phyloP scores from a whole-genome alignment of 2,888 invertebrate species.

The Caenorhabditis auriculariae region DNA sequence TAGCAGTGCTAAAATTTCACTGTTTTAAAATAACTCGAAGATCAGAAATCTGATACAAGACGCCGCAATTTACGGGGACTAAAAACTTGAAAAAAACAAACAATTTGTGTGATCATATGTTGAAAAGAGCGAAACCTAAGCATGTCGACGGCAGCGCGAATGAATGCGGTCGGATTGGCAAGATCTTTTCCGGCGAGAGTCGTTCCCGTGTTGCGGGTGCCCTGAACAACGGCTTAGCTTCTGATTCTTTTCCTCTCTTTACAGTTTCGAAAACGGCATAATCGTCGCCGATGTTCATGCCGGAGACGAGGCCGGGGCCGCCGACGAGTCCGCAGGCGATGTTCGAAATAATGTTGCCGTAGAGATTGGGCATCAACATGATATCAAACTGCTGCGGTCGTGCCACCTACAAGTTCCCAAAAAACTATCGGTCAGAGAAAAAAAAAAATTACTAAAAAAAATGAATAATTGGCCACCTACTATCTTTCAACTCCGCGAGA shows the following conservation, averaged over 20 bases:
- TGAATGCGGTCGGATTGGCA: constrained; percentile 94
- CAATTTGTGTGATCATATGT: too few relatives aligned
- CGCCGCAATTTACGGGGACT: too few relatives aligned
- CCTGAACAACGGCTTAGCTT: constrained; percentile 67
- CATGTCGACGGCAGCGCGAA: constrained; percentile 91
- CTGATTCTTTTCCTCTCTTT: not conserved
- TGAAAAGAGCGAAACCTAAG: too few relatives aligned
- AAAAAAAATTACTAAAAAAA: not conserved
- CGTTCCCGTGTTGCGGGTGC: constrained; percentile 92
- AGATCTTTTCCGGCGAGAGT: constrained; percentile 91
- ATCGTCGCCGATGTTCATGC: constrained; percentile 82
- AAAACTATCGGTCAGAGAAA: not conserved
- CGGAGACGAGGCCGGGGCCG: constrained; percentile 89
- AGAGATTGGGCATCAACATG: constrained; percentile 93
- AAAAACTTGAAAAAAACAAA: too few relatives aligned
- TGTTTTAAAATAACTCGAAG: too few relatives aligned
- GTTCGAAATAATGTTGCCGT: constrained; percentile 82
- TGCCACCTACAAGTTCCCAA: constrained; percentile 62
- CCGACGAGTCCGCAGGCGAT: constrained; percentile 83
- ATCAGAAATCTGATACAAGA: too few relatives aligned
- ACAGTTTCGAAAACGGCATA: constrained; percentile 70
- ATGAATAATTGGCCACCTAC: not conserved
- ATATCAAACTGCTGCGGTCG: constrained; percentile 92
- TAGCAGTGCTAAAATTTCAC: too few relatives aligned
- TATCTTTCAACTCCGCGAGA: too few relatives aligned